Base-by-base conservation (phyloP, 2,797 vertebrate species). In the Danio kyathit region DNA sequence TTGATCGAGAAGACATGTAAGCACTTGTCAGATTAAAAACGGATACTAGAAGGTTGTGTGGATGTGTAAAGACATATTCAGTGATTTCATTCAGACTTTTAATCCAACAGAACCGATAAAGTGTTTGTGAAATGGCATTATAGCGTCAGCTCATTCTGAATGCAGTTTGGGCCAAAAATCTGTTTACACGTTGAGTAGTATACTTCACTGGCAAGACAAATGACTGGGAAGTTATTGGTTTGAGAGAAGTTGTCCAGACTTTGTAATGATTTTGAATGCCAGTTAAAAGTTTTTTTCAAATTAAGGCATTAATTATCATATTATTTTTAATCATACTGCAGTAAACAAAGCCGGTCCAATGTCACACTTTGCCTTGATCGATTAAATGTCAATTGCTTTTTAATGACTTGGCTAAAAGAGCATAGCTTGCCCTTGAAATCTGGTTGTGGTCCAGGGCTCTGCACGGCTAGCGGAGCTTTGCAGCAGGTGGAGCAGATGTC, bases 371-470 rank as follows among this genome's bases (percentile, higher is more conserved):
- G 29, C 21, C 10, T 74, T 79, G 21, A 75, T 79, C 69, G 71
- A 79, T 70, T 75, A 63, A 21, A 61, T 38, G 38, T 66, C 13
- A 60, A 56, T 70, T 59, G 56, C 21, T 19, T 13, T 79, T 69
- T 56, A 69, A 75, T 52, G 56, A 56, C 64, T 61, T 66, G 48
- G 71, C 54, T 52, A 9, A 14, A 17, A 38, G 56, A 64, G 29
- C 19, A 10, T 38, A 9, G 70, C 38, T 77, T 77, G 38, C 44
- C 48, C n/a, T 85, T 64, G n/a, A 72, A 63, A 44, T 82, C n/a
- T 57, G 76, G 41, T 72, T 10, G 12, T 61, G 41, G 13, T 70
- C 51, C 57, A 71, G 56, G 17, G 7, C 6, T 77, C 49, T 38
- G 5, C 29, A 56, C 14, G 0, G 19, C 13, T 11, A 38, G 9